phyloP scores from a whole-genome alignment of 2,797 vertebrate species.

The Esox masquinongy region DNA sequence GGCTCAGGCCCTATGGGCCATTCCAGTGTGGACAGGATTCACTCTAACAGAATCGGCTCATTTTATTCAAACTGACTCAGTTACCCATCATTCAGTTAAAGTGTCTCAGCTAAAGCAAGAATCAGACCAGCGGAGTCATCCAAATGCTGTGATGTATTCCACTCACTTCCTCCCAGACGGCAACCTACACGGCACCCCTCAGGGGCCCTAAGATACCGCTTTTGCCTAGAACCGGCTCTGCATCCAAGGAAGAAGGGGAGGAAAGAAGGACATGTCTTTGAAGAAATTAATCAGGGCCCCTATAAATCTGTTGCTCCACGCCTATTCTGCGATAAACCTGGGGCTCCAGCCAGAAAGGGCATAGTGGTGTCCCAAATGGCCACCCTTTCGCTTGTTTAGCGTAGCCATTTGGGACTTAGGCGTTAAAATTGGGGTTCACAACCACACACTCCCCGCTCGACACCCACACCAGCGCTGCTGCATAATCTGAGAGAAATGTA shows the following conservation, averaged over 20 bases:
- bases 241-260: background rate
- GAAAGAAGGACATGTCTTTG: background rate
- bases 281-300: background rate
- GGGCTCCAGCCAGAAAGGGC: slow-evolving; percentile 59
- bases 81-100: too few species aligned
- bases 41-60: too few species aligned
- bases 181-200: too few species aligned
- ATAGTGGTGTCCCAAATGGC: background rate
- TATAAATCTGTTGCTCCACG: slow-evolving; percentile 46
- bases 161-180: too few species aligned
- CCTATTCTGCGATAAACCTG: slow-evolving; percentile 63
- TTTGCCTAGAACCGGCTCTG: too few species aligned
- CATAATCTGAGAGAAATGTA: slow-evolving; percentile 68
- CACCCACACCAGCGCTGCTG: slow-evolving; percentile 61
- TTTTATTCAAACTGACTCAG: too few species aligned
- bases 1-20: too few species aligned
- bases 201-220: too few species aligned
- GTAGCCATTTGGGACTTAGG: background rate
- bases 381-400: background rate
- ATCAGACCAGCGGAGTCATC: too few species aligned
- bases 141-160: too few species aligned
- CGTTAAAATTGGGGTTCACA: slow-evolving; percentile 32
- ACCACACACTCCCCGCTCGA: slow-evolving; percentile 25
- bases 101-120: too few species aligned
- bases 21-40: too few species aligned